Evolutionary conservation across 2,888 invertebrate genomes (phyloP), one percentile per base, ranked within the genome.

Genomic region (Dolomedes plantarius): DNA sequence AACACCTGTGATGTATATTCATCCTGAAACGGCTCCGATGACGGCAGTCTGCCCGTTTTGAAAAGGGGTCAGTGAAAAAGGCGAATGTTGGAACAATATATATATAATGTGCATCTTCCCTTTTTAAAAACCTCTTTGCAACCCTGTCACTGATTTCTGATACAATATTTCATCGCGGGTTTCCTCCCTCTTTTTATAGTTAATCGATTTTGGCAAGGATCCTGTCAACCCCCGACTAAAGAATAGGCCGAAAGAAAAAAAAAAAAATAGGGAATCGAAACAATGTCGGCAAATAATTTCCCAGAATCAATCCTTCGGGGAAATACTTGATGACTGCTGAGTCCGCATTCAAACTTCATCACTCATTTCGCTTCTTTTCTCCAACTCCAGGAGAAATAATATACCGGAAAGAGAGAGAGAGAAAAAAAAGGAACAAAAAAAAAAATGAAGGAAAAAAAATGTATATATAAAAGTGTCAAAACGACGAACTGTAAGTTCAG

Each of bases 391-490:
- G 31, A 6, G 50, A 23, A 31, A 27, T 9, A 79, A 65, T 41
- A 36, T 28, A 32, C 29, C 46, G n/a, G n/a, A n/a, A n/a, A n/a
- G n/a, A n/a, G n/a, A n/a, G n/a, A n/a, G n/a, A n/a, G n/a, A n/a
- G n/a, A n/a, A n/a, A n/a, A n/a, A n/a, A n/a, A n/a, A n/a, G n/a
- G n/a, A n/a, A n/a, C n/a, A n/a, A n/a, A 50, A 23, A 23, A 32
- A 28, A 39, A 62, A 67, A 56, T 19, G 19, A 39, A 71, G 50
- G 39, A 68, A 31, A 28, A 65, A 76, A 69, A 64, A 41, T 28
- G 39, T 67, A 77, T 77, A 56, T 62, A 72, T 77, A 77, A 83
- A 83, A 76, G 77, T 83, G 83, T 83, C 83, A 83, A 80, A 83
- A 72, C 72, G 83, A 83, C 72, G 77, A 72, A 77, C 71, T 72